phyloP scores from a whole-genome alignment of 2,888 invertebrate species.

The Caenorhabditis wallacei region DNA sequence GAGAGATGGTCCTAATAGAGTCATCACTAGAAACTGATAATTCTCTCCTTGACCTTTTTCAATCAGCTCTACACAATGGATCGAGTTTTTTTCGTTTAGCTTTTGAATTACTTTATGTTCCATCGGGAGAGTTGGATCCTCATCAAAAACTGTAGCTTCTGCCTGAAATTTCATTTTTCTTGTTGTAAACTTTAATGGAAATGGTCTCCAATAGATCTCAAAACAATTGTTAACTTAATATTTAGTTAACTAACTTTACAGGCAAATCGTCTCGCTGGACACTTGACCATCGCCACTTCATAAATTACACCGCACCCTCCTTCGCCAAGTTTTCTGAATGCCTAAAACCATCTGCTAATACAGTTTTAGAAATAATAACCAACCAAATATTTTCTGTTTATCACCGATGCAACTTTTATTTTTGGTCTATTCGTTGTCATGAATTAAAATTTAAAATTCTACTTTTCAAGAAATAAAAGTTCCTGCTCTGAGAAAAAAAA shows the following conservation, averaged over 20 bases:
- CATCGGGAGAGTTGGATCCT: slow-evolving; percentile 67
- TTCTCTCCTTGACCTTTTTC: slow-evolving; percentile 64
- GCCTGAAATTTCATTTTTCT: too few relatives aligned
- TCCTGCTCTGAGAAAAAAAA: background rate
- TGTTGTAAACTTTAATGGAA: too few relatives aligned
- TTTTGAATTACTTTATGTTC: slow-evolving; percentile 63
- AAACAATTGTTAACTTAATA: background rate
- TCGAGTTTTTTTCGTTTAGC: slow-evolving; percentile 60
- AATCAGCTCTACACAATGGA: slow-evolving; percentile 55
- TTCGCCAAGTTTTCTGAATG: slow-evolving; percentile 67
- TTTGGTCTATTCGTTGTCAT: slow-evolving; percentile 59
- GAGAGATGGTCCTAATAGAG: slow-evolving; percentile 68
- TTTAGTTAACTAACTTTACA: slow-evolving; percentile 43
- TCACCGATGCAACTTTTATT: slow-evolving; percentile 64
- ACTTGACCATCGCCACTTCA: slow-evolving; percentile 63
- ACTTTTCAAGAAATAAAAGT: slow-evolving; percentile 33
- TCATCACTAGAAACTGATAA: slow-evolving; percentile 69
- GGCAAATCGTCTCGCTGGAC: slow-evolving; percentile 57
- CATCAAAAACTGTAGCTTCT: slow-evolving; percentile 63
- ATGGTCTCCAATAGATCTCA: too few relatives aligned
- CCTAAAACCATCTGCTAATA: slow-evolving; percentile 54
- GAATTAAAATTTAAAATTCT: too few relatives aligned
- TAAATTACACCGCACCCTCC: slow-evolving; percentile 72
- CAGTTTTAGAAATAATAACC: background rate
- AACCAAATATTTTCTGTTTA: slow-evolving; percentile 66